phyloP scores from a whole-genome alignment of 2,113 vertebrate genomes.

The Podarcis raffonei region DNA sequence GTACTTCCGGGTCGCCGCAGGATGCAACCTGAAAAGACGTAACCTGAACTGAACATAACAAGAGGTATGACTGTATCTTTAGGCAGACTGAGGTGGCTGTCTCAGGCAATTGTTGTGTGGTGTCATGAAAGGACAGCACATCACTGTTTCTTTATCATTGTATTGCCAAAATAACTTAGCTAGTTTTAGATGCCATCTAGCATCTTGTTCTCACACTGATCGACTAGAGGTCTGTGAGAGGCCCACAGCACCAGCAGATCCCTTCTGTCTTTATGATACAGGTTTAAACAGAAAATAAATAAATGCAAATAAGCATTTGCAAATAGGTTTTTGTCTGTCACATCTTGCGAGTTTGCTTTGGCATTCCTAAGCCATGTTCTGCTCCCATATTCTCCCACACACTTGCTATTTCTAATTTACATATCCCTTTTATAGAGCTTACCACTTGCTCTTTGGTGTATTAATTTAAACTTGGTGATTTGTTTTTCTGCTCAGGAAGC shows the following conservation, averaged over 20 bases:
- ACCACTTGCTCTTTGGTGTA: neutral
- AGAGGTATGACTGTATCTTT: too few species aligned
- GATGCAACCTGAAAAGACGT: too few species aligned
- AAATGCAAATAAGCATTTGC: neutral
- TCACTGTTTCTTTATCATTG: too few species aligned
- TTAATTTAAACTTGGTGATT: constrained; percentile 45
- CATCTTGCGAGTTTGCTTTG: constrained; percentile 11
- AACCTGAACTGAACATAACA: too few species aligned
- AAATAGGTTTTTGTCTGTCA: neutral
- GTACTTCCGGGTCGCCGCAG: too few species aligned
- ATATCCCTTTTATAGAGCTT: constrained; percentile 21
- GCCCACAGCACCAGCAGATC: neutral
- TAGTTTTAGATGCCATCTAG: too few species aligned
- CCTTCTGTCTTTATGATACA: neutral
- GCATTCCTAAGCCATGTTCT: neutral
- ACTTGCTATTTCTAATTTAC: neutral
- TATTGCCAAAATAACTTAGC: too few species aligned
- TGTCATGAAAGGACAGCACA: too few species aligned
- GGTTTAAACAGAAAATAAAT: neutral
- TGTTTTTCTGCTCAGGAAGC: constrained; percentile 41
- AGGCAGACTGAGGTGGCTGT: neutral
- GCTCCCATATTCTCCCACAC: neutral
- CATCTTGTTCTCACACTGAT: too few species aligned
- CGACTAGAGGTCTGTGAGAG: too few species aligned
- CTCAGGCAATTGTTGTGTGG: neutral